phyloP scores from a whole-genome alignment of 2,888 invertebrate genomes.

The Torymus texanus region DNA sequence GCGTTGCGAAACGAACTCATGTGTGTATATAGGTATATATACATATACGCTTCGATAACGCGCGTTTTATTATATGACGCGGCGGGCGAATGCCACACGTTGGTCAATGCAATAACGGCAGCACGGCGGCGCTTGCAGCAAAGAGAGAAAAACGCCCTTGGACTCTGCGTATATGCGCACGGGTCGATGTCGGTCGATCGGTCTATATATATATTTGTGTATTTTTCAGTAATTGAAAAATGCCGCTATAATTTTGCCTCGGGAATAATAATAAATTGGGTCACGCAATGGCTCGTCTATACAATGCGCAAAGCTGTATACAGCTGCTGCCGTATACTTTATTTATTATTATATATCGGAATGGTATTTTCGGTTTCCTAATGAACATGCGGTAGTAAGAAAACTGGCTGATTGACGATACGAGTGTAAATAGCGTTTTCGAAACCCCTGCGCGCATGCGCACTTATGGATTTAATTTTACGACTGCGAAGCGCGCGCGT shows the following conservation, averaged over 20 bases:
- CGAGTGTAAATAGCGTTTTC: not conserved
- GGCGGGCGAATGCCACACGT: not conserved
- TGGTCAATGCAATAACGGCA: constrained; percentile 1
- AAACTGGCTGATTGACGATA: constrained; percentile 28
- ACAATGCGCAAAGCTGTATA: no score
- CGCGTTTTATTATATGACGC: constrained; percentile 28
- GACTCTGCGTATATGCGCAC: not conserved
- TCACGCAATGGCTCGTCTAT: not conserved
- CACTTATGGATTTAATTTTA: no score
- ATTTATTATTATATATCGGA: not conserved
- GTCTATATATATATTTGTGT: not conserved
- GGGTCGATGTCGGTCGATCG: no score
- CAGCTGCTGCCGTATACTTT: no score
- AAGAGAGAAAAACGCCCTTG: constrained; percentile 32
- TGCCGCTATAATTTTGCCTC: constrained; percentile 3
- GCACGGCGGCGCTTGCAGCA: not conserved
- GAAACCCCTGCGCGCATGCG: no score
- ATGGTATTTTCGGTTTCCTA: constrained; percentile 13
- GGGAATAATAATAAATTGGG: constrained; percentile 9
- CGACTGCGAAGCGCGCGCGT: no score
- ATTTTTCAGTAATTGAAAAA: constrained; percentile 39
- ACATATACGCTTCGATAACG: constrained; percentile 20
- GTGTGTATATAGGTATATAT: not conserved
- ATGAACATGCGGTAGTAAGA: constrained; percentile 5
- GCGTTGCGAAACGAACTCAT: constrained; percentile 20